Evolutionary conservation across 2,113 vertebrate species (phyloP).

Genomic region (Pterophyllum scalare): DNA sequence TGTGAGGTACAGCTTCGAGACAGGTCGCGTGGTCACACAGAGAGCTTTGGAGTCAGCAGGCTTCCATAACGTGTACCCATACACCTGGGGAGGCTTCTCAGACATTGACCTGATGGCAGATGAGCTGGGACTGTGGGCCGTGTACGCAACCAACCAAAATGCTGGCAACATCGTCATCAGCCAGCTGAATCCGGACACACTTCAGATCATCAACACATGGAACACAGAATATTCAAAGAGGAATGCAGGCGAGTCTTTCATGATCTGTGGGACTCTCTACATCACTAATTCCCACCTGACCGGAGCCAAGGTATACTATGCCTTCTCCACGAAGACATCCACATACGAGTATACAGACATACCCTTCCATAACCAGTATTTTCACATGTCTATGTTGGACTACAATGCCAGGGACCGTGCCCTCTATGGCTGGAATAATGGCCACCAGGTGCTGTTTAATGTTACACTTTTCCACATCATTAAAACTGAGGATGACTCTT

Average conservation of each 20-base stretch:
- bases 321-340: constrained; percentile 96
- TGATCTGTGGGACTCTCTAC: constrained; percentile 98
- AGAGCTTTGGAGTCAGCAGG: constrained; percentile 94
- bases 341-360: constrained; percentile 97
- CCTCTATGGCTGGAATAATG: constrained; percentile 99
- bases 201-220: constrained; percentile 94
- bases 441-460: constrained; percentile 98
- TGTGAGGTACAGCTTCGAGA: constrained; percentile 95
- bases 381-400: constrained; percentile 99
- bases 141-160: constrained; percentile 98
- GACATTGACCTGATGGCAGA: constrained; percentile 99
- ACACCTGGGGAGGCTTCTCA: constrained; percentile 98
- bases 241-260: constrained; percentile 97
- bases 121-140: constrained; percentile 95
- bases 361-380: constrained; percentile 98
- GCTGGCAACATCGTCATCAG: constrained; percentile 98
- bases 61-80: constrained; percentile 97
- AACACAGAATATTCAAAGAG: constrained; percentile 97
- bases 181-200: constrained; percentile 90
- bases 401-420: constrained; percentile 96
- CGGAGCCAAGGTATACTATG: constrained; percentile 98
- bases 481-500: constrained; percentile 94
- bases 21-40: constrained; percentile 90
- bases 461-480: constrained; percentile 98
- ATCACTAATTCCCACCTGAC: constrained; percentile 98